phyloP scores from a whole-genome alignment of 2,113 vertebrate genomes.

The Proteles cristata region DNA sequence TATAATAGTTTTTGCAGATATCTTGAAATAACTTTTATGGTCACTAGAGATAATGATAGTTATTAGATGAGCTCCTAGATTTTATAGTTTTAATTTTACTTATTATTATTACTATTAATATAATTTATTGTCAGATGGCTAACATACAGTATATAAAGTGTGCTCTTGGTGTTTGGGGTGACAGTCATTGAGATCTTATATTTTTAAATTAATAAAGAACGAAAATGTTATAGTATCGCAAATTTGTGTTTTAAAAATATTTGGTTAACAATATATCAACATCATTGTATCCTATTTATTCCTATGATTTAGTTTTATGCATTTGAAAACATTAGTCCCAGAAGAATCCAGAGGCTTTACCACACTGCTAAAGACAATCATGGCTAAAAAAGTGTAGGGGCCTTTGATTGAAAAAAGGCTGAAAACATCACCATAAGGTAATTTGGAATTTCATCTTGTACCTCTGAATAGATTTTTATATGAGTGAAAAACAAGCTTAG shows the following conservation, averaged over 20 bases:
- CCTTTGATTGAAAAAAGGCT: background rate
- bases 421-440: background rate
- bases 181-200: too few relatives aligned
- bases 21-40: background rate
- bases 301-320: background rate
- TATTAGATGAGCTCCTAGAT: background rate
- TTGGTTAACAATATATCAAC: background rate
- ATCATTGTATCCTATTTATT: background rate
- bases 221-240: background rate
- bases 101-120: too few relatives aligned
- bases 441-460: background rate
- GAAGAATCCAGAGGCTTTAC: background rate
- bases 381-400: background rate
- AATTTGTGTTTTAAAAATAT: background rate
- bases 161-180: too few relatives aligned
- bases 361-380: background rate
- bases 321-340: slow-evolving; percentile 19
- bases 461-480: background rate
- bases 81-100: background rate
- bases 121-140: too few relatives aligned
- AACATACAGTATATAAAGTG: too few relatives aligned
- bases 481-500: background rate
- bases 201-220: background rate
- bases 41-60: background rate
- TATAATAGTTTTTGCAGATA: background rate